A percentile compares a stretch with the other conserved stretches of the same genome.
Conservation (phyloP, 2,888 invertebrate genomes). For the Geotrupes spiniger region DNA sequence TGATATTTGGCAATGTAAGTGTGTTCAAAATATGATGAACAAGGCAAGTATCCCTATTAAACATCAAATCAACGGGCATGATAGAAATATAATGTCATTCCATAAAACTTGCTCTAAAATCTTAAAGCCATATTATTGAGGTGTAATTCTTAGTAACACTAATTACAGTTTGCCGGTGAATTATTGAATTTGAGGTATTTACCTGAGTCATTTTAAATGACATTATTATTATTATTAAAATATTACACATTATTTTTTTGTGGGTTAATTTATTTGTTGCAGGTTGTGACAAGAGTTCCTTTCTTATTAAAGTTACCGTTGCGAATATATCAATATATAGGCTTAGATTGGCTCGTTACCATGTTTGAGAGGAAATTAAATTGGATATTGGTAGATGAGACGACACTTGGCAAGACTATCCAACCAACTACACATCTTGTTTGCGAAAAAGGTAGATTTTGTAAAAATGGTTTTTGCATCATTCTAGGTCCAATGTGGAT, state of each 20-base stretch:
- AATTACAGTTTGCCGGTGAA: no score
- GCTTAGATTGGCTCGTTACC: conserved; percentile 94
- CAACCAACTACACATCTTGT: conserved; percentile 98
- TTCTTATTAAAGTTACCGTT: conserved; percentile 85
- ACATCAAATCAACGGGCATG: no score
- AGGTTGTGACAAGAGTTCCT: conserved; percentile 91
- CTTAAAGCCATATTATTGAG: no score
- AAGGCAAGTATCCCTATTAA: no score
- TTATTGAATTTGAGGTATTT: conserved; percentile 40
- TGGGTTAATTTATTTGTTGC: conserved; percentile 27
- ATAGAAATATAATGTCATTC: no score
- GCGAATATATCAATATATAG: conserved; percentile 96
- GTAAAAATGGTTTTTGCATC: no score
- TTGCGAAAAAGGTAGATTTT: conserved; percentile 70
- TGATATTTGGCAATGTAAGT: no score
- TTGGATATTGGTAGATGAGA: conserved; percentile 95
- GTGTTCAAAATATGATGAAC: no score
- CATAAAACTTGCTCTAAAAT: no score
- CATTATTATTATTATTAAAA: no score
- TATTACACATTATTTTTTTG: no score
- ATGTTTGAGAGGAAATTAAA: conserved; percentile 94
- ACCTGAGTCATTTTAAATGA: conserved; percentile 31
- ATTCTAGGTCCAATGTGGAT: background rate
- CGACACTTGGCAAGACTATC: conserved; percentile 96
- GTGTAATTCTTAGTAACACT: no score